These are phyloP conservation scores for Menura novaehollandiae DNA, from an alignment of 2,113 vertebrate species.

Conservation along the genomic window DNA sequence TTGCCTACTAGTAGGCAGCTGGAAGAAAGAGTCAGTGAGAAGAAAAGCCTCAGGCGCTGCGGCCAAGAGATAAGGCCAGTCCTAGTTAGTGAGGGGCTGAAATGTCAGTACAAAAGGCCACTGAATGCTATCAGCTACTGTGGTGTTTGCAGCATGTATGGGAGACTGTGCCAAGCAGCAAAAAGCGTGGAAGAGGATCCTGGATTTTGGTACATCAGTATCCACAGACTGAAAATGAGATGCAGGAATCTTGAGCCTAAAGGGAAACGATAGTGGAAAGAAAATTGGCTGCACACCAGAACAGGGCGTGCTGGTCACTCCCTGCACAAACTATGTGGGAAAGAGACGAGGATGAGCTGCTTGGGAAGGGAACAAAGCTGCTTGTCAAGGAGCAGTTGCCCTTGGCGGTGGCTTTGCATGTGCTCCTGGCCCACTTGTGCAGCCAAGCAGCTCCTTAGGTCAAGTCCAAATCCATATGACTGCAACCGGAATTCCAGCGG, in stretches of 20 bases:
- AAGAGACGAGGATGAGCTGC: background rate
- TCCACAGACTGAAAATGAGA: background rate
- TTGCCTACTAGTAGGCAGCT: background rate
- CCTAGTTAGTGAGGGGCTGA: background rate
- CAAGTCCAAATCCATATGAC: fast-evolving
- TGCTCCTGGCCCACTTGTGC: background rate
- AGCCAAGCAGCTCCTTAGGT: background rate
- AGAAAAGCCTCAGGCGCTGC: slow-evolving; percentile 18
- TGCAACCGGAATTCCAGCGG: fast-evolving
- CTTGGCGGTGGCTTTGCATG: background rate
- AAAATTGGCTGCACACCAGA: background rate
- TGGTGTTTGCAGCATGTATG: background rate
- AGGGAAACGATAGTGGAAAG: background rate
- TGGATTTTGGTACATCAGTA: background rate
- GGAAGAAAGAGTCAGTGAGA: background rate
- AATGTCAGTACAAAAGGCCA: slow-evolving; percentile 21
- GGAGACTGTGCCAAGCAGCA: background rate
- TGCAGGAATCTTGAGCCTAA: background rate
- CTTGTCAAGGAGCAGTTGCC: background rate
- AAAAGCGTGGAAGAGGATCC: background rate
- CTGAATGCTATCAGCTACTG: background rate
- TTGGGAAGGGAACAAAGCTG: background rate
- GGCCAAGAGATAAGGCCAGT: background rate
- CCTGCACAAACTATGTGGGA: background rate
- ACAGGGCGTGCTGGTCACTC: background rate